A percentile compares a stretch with the other conserved stretches of the same genome.
These are phyloP conservation scores for Scleropages formosus DNA, from an alignment of 2,797 vertebrate genomes.

Conservation along the genomic window DNA sequence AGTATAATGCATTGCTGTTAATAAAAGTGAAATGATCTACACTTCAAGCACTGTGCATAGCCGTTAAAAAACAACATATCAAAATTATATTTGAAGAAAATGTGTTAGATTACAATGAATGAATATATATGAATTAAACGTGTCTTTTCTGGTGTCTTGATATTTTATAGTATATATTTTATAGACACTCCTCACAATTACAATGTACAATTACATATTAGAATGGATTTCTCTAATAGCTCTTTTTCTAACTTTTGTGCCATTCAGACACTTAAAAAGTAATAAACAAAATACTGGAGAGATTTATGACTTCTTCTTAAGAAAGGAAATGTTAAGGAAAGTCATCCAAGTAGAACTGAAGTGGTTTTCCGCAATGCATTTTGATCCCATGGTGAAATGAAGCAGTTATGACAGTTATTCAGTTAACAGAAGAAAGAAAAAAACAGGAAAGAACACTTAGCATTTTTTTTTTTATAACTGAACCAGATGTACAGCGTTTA, in stretches of 20 bases:
- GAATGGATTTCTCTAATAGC: not conserved
- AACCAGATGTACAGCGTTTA: no score
- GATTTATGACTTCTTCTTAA: not conserved
- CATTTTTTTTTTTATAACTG: not conserved
- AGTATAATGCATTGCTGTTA: no score
- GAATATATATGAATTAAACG: not conserved
- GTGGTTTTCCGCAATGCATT: slow-evolving; percentile 28
- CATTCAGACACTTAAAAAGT: not conserved
- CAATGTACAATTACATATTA: not conserved
- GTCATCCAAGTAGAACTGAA: slow-evolving; percentile 25
- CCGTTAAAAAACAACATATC: not conserved
- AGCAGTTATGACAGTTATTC: slow-evolving; percentile 45
- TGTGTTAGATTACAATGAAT: no score
- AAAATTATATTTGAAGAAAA: no score
- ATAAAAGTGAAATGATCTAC: no score
- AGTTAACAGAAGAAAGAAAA: slow-evolving; percentile 42
- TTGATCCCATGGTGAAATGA: slow-evolving; percentile 40
- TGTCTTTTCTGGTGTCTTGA: not conserved
- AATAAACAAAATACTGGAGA: not conserved
- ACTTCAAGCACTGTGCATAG: no score
- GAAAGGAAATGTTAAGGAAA: slow-evolving; percentile 24
- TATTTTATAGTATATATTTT: not conserved
- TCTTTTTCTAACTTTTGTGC: not conserved
- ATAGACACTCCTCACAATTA: no score
- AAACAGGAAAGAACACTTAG: slow-evolving; percentile 52